phyloP scores from a whole-genome alignment of 1,140 invertebrate genomes.

The Sipha flava region DNA sequence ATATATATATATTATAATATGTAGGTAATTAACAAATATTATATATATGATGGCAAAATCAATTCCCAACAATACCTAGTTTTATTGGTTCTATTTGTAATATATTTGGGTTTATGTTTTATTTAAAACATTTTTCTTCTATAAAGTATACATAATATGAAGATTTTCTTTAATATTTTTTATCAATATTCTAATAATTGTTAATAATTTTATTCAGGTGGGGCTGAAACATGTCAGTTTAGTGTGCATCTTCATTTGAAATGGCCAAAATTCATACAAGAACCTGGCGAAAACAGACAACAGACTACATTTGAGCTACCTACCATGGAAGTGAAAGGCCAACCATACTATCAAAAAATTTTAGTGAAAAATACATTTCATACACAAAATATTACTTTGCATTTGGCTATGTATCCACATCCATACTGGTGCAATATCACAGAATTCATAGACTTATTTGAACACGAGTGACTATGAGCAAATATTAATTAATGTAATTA shows the following conservation, averaged over 20 bases:
- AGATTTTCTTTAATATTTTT: too few relatives aligned
- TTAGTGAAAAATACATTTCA: conserved; percentile 24
- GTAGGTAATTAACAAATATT: too few relatives aligned
- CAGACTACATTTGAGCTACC: conserved; percentile 21
- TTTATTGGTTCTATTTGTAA: too few relatives aligned
- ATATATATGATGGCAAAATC: too few relatives aligned
- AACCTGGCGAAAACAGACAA: conserved; percentile 23
- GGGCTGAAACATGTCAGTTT: conserved; percentile 18
- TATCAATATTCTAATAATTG: too few relatives aligned
- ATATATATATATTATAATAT: too few relatives aligned
- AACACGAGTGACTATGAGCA: conserved; percentile 25
- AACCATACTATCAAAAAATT: conserved; percentile 15
- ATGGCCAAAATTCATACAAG: conserved; percentile 29
- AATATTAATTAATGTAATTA: not conserved
- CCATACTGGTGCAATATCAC: conserved; percentile 25
- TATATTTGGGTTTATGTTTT: too few relatives aligned
- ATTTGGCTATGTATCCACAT: conserved; percentile 21
- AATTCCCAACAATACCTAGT: too few relatives aligned
- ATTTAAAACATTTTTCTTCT: too few relatives aligned
- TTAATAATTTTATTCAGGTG: not conserved
- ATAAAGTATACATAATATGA: too few relatives aligned
- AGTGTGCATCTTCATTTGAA: conserved; percentile 30
- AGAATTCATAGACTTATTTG: conserved; percentile 17
- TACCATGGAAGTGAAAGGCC: conserved; percentile 17
- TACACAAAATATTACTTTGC: conserved; percentile 20